A percentile compares a stretch with the other conserved stretches of the same genome.
These are phyloP conservation scores for Strigamia crassipes DNA, from an alignment of 2,888 invertebrate genomes.

Conservation along the genomic window DNA sequence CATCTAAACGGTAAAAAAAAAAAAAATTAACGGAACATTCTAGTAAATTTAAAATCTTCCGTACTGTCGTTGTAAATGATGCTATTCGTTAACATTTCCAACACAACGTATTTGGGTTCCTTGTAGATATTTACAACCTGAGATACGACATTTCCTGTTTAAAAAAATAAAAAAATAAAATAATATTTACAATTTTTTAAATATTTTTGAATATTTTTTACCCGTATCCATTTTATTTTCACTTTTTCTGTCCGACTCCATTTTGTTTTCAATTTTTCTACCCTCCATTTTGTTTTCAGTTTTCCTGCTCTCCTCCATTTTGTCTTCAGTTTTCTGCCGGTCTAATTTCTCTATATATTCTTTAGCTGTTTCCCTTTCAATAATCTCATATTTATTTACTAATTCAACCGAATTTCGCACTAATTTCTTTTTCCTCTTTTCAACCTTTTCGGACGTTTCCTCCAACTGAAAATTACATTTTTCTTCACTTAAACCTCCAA, in stretches of 20 bases:
- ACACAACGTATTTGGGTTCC: neutral
- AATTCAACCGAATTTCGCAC: neutral
- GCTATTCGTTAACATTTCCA: neutral
- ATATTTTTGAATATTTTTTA: neutral
- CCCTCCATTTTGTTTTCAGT: neutral
- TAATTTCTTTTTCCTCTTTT: neutral
- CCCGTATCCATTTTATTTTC: neutral
- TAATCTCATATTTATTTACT: neutral
- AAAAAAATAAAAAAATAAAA: neutral
- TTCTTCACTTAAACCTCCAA: too few relatives aligned
- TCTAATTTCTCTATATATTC: neutral
- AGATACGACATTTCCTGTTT: neutral
- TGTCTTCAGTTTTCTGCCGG: neutral
- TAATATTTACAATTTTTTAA: neutral
- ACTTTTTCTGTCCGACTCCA: neutral
- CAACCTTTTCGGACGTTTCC: too few relatives aligned
- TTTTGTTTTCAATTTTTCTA: neutral
- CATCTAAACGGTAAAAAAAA: neutral
- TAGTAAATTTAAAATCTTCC: neutral
- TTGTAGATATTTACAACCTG: neutral
- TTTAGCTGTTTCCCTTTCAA: neutral
- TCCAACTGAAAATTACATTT: too few relatives aligned
- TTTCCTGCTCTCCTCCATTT: neutral
- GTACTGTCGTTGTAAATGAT: conserved; percentile 17
- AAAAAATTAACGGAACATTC: neutral